Percentiles rank a stretch among this genome's conserved stretches.
Evolutionary conservation across 2,888 invertebrate species (phyloP).

Genomic region (Eupithecia dodoneata): DNA sequence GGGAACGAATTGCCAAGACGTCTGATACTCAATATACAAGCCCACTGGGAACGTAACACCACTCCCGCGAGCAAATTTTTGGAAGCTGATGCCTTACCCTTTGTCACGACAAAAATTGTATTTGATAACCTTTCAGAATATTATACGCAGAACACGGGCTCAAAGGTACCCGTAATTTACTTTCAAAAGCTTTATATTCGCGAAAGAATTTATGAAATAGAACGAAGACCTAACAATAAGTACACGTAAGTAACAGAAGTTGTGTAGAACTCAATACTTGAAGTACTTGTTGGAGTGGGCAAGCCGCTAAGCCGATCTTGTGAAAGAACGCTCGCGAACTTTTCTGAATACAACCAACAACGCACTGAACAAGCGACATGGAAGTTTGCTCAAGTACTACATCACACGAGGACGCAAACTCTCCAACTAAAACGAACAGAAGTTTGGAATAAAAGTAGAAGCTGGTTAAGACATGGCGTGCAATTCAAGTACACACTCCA

Average conservation of each 20-base stretch:
- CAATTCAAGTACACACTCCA: slow-evolving; percentile 18
- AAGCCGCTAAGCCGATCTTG: slow-evolving; percentile 79
- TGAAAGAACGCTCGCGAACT: slow-evolving; percentile 71
- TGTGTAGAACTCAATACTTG: slow-evolving; percentile 64
- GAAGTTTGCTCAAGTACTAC: slow-evolving; percentile 66
- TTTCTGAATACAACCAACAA: slow-evolving; percentile 69
- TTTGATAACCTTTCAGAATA: slow-evolving; percentile 59
- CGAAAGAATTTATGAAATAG: slow-evolving; percentile 49
- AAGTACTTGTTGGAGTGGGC: slow-evolving; percentile 70
- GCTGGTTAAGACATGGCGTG: slow-evolving; percentile 45
- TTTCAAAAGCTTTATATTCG: slow-evolving; percentile 38
- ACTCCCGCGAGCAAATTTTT: slow-evolving; percentile 63
- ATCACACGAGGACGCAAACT: slow-evolving; percentile 46
- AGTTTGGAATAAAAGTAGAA: slow-evolving; percentile 51
- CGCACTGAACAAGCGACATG: slow-evolving; percentile 67
- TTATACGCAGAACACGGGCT: slow-evolving; percentile 47
- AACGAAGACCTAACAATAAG: slow-evolving; percentile 68
- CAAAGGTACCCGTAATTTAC: slow-evolving; percentile 46
- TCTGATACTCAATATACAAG: slow-evolving; percentile 63
- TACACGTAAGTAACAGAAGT: slow-evolving; percentile 58
- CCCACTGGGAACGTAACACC: slow-evolving; percentile 56
- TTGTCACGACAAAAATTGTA: slow-evolving; percentile 63
- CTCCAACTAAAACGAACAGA: slow-evolving; percentile 60
- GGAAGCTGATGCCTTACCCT: slow-evolving; percentile 58
- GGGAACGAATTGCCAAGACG: slow-evolving; percentile 60